A percentile compares a stretch with the other conserved stretches of the same genome.
Evolutionary conservation across 2,888 invertebrate species (phyloP).

Genomic region (Molanna angustata): DNA sequence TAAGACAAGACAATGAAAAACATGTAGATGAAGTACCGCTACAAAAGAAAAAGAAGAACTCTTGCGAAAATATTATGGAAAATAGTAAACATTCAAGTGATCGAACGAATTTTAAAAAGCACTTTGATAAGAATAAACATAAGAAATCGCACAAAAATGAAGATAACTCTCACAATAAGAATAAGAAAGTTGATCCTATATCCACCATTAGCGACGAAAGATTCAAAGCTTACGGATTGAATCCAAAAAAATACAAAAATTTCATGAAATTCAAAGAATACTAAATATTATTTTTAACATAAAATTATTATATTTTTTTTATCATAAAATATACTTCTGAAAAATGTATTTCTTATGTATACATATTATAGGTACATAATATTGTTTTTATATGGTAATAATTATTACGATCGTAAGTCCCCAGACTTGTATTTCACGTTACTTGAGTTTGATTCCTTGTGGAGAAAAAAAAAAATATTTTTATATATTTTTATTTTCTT

Average conservation of each 20-base stretch:
- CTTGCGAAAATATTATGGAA: conserved; percentile 31
- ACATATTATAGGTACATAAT: too few species aligned
- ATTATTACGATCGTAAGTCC: too few species aligned
- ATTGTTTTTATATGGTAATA: too few species aligned
- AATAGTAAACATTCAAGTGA: background rate
- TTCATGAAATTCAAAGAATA: conserved; percentile 67
- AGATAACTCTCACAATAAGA: conserved; percentile 33
- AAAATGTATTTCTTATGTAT: too few species aligned
- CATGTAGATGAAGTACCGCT: conserved; percentile 27
- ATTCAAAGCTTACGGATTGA: conserved; percentile 86
- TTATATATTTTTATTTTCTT: too few species aligned
- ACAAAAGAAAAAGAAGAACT: conserved; percentile 37
- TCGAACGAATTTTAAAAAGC: conserved; percentile 25
- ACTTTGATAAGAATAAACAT: conserved; percentile 37
- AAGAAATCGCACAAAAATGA: conserved; percentile 24
- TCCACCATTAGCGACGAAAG: conserved; percentile 70
- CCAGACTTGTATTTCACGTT: too few species aligned
- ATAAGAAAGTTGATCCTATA: conserved; percentile 40
- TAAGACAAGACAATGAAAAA: conserved; percentile 21
- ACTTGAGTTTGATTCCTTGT: too few species aligned
- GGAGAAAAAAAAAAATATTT: too few species aligned
- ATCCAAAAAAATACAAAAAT: conserved; percentile 83
- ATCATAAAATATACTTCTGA: too few species aligned
- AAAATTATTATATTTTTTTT: too few species aligned
- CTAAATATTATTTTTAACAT: too few species aligned